Evolutionary conservation across 1,140 invertebrate genomes (phyloP).

Genomic region (Luehdorfia chinensis): DNA sequence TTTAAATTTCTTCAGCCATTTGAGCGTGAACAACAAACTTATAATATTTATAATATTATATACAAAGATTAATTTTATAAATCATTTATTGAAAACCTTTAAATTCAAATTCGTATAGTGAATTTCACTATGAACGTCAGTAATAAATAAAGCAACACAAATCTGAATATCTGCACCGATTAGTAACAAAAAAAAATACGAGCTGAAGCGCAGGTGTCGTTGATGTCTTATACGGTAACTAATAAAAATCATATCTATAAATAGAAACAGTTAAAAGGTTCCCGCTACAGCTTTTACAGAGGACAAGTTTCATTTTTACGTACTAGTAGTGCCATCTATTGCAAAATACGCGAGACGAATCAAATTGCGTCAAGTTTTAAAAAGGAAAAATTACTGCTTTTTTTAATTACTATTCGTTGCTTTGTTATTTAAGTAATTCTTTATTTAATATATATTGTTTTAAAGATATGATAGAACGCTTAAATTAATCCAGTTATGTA

Average conservation of each 20-base stretch:
- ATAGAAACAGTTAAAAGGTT: slow-evolving; percentile 13
- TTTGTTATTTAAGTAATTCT: neutral
- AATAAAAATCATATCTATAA: slow-evolving; percentile 18
- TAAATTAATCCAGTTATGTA: too few relatives aligned
- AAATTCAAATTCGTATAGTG: too few relatives aligned
- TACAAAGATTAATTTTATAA: too few relatives aligned
- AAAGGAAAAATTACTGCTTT: neutral
- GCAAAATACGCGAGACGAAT: neutral
- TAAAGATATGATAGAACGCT: too few relatives aligned
- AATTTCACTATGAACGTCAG: too few relatives aligned
- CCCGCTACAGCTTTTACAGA: slow-evolving; percentile 1
- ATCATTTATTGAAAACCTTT: too few relatives aligned
- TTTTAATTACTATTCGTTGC: neutral
- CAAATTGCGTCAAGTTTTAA: neutral
- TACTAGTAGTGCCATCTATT: slow-evolving; percentile 4
- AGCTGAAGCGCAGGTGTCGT: slow-evolving; percentile 11
- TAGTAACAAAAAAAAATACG: slow-evolving; percentile 8
- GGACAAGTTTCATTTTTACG: slow-evolving; percentile 4
- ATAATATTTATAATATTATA: too few relatives aligned
- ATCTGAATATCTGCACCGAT: too few relatives aligned
- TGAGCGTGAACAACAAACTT: too few relatives aligned
- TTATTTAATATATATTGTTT: neutral
- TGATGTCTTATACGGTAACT: slow-evolving; percentile 17
- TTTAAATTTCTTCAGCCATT: too few relatives aligned
- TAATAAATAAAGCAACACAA: too few relatives aligned